A percentile compares a stretch with the other conserved stretches of the same genome.
Conservation (phyloP, 2,797 vertebrate species). For the Galago senegalensis region DNA sequence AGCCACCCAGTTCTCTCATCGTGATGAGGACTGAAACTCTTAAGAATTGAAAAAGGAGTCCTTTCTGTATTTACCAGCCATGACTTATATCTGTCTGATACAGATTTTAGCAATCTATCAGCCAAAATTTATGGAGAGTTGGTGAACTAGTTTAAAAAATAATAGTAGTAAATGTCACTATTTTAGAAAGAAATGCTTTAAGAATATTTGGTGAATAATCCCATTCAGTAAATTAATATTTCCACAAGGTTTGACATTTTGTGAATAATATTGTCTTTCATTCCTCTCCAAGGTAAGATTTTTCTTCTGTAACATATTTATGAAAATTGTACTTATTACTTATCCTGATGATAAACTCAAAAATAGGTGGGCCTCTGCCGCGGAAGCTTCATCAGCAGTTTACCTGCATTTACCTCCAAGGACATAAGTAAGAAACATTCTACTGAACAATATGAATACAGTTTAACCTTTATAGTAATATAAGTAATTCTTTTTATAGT, state of each 20-base stretch:
- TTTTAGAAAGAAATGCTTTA: neutral
- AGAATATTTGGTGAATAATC: constrained; percentile 35
- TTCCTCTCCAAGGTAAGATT: neutral
- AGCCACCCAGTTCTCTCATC: neutral
- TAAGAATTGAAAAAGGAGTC: neutral
- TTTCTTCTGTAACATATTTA: neutral
- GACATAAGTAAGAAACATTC: neutral
- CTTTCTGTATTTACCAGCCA: neutral
- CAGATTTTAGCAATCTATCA: neutral
- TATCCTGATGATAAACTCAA: neutral
- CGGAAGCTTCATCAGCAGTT: neutral
- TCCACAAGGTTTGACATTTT: neutral
- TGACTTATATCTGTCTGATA: neutral
- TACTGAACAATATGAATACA: neutral
- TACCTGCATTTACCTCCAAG: neutral
- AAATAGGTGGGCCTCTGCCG: neutral
- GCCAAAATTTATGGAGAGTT: neutral
- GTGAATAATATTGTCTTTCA: constrained; percentile 1
- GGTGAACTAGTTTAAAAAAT: neutral
- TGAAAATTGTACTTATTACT: constrained; percentile 6
- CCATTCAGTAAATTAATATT: neutral
- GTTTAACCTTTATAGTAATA: neutral
- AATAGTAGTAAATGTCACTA: neutral
- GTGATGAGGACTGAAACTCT: neutral
- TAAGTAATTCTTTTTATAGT: neutral